Base-by-base conservation (phyloP, 2,113 vertebrate genomes). In the Hepsetus odoe region DNA sequence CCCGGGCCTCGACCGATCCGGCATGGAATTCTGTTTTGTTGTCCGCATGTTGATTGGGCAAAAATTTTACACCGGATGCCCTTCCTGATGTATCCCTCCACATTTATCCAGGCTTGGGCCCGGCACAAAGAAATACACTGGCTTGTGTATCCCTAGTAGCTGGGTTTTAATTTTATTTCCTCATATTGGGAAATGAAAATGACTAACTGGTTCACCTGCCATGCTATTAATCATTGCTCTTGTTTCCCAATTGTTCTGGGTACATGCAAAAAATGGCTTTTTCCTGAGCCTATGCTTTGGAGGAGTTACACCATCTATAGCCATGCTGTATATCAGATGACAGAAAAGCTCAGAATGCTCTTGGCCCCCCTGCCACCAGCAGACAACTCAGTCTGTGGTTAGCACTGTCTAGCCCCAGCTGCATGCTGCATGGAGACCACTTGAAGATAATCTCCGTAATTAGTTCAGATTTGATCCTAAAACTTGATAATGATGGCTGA, bases 361-460 rank as follows among this genome's bases (percentile, higher is more conserved):
- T 64, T 32, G 32, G 58, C 18, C 58, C 64, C 9, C 24, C 38
- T 7, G 20, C n/a, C 51, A 61, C 30, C 62, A 71, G 9, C 14
- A 46, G 38, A 46, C 18, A 24, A 28, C 56, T 80, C 58, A 66
- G 40, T 74, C 46, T 68, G 38, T 22, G 32, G 38, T 38, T 38
- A 68, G n/a, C 38, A 51, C 44, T 16, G 22, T 51, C 20, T 62
- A 78, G 30, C 4, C 1, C 30, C 58, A 65, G 28, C 42, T 75
- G 70, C 20, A 40, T 44, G 46, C 62, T 32, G 32, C 35, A 38
- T 49, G 44, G 66, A 46, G 49, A 35, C 69, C 80, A 83, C 71
- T 72, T 51, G 32, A 72, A 28, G 53, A 75, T 81, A 86, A 84
- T 78, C 78, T 77, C 56, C 3, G 30, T 76, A 84, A 86, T 86